Evolutionary conservation across 1,140 invertebrate genomes (phyloP), one percentile per base, ranked within the genome.

Genomic region (Drosophila paulistorum): DNA sequence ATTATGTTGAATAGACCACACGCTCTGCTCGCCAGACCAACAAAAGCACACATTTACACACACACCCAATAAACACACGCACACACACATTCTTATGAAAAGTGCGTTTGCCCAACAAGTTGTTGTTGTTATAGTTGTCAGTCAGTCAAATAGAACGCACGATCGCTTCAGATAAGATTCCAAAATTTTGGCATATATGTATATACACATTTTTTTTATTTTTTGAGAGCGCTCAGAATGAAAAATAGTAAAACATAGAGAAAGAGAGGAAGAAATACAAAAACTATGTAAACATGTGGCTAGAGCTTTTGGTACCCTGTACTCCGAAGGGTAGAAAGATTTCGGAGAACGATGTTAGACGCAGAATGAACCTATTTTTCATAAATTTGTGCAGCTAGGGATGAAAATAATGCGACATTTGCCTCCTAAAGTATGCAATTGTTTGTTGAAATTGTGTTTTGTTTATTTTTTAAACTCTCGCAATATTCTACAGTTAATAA

Each of bases 111-210:
- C 37, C 26, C 5, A 61, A 10, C 58, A 57, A 65, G 45, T 51
- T 51, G 45, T 62, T 54, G 66, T 39, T 39, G 37, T 39, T 39
- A 51, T 68, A 39, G 48, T 66, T 69, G 79, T 75, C 73, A 64
- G 60, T 48, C 73, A 54, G 45, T 51, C 45, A 82, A 75, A 84
- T 81, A 66, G 82, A 79, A 85, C 83, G 71, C 82, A 79, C 82
- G 82, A 85, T 85, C 71, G 71, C 45, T n/a, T 51, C 68, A 82
- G 83, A 87, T 85, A 86, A 85, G 82, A 87, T 82, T 82, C 77
- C 79, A 9, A 59, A 59, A 11, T 33, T 35, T 59, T 59, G 17
- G 45, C 45, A 51, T 10, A 11, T 11, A n/a, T n/a, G 1, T n/a
- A 13, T 26, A 26, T 5, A 30, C 7, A 30, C 1, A 30, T 55